phyloP scores from a whole-genome alignment of 2,888 invertebrate species.

The Sipha maydis region DNA sequence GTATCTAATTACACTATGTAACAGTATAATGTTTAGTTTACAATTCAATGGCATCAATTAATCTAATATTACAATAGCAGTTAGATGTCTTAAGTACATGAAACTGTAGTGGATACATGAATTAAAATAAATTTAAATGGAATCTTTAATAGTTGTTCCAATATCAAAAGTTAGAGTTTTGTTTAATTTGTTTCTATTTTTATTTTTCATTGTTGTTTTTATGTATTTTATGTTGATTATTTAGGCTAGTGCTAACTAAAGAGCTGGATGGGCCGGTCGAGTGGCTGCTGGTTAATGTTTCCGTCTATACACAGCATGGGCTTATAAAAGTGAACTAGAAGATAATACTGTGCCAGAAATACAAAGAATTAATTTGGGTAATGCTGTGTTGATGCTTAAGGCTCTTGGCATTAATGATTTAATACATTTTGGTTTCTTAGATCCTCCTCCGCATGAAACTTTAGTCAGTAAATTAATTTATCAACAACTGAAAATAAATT shows the following conservation, averaged over 20 bases:
- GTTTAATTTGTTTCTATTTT: background rate
- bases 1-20: too few species aligned
- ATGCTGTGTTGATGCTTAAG: constrained; percentile 96
- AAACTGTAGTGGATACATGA: too few species aligned
- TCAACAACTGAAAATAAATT: constrained; percentile 7
- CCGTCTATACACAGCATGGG: constrained; percentile 97
- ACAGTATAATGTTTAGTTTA: too few species aligned
- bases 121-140: constrained; percentile 74
- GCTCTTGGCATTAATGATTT: constrained; percentile 97
- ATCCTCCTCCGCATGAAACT: constrained; percentile 96
- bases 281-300: constrained; percentile 99
- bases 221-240: constrained; percentile 26
- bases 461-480: constrained; percentile 69
- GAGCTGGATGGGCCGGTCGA: constrained; percentile 94
- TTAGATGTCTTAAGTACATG: too few species aligned
- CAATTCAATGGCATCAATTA: too few species aligned
- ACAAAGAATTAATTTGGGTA: constrained; percentile 92
- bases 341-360: constrained; percentile 99
- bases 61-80: too few species aligned
- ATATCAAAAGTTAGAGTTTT: constrained; percentile 79
- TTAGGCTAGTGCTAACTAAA: constrained; percentile 92
- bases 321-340: constrained; percentile 97
- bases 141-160: constrained; percentile 97
- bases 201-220: background rate
- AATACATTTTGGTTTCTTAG: constrained; percentile 97